These are phyloP conservation scores for Capitulum mitella DNA, from an alignment of 2,888 invertebrate species.

Conservation along the genomic window DNA sequence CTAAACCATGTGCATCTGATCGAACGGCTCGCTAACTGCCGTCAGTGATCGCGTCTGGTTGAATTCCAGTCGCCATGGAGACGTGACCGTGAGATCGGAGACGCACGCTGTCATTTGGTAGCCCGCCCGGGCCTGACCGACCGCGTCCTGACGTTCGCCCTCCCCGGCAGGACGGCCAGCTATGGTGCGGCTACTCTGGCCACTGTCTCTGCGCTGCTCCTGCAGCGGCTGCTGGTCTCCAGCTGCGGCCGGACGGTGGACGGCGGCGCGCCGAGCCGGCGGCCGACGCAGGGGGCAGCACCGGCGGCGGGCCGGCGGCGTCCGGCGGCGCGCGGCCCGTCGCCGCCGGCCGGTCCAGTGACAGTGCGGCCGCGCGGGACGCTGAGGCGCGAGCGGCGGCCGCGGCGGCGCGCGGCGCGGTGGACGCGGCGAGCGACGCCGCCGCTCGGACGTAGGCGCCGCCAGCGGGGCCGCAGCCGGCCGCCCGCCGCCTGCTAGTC, in stretches of 20 bases:
- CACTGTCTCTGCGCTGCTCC: background rate
- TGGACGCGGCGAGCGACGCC: background rate
- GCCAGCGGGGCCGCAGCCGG: background rate
- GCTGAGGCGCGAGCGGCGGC: background rate
- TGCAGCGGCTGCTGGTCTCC: slow-evolving; percentile 2
- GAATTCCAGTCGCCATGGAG: no score
- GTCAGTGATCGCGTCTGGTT: no score
- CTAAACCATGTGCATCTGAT: no score
- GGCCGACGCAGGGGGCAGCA: background rate
- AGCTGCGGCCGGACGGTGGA: background rate
- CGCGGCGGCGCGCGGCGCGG: slow-evolving; percentile 2
- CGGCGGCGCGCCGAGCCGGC: background rate
- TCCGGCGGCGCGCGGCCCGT: background rate
- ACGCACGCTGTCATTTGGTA: no score
- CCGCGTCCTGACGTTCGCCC: background rate
- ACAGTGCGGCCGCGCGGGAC: background rate
- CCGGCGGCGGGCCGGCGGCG: background rate
- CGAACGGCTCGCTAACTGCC: no score
- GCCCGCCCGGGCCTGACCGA: no score
- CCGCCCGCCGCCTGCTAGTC: background rate
- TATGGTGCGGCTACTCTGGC: background rate
- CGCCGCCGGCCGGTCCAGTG: background rate
- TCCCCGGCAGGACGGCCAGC: background rate
- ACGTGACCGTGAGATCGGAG: no score
- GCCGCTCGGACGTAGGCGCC: slow-evolving; percentile 13